Conservation (phyloP, 2,888 invertebrate genomes). For the Lypha dubia region DNA sequence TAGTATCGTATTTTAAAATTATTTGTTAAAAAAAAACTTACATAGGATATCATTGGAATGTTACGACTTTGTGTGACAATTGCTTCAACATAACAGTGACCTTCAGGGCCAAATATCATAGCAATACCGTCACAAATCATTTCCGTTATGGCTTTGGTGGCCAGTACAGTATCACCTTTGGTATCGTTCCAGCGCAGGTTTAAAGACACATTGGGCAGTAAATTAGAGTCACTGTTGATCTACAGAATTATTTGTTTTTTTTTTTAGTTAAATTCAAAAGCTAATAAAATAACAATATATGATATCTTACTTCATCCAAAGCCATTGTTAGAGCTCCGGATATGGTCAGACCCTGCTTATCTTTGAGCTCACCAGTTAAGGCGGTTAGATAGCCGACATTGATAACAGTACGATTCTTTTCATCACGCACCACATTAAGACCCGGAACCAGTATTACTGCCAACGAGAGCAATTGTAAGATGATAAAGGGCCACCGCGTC, state of each 20-base stretch:
- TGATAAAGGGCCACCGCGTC: conserved; percentile 85
- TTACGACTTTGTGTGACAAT: conserved; percentile 96
- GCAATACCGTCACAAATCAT: conserved; percentile 95
- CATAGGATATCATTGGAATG: conserved; percentile 98
- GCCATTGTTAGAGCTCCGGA: conserved; percentile 96
- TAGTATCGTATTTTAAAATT: neutral
- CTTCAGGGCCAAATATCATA: conserved; percentile 98
- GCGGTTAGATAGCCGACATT: conserved; percentile 94
- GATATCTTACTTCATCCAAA: conserved; percentile 88
- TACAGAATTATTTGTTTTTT: conserved; percentile 80
- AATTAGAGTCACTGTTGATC: conserved; percentile 88
- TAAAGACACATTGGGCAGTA: conserved; percentile 90
- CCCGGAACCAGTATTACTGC: conserved; percentile 85
- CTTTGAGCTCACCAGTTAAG: conserved; percentile 89
- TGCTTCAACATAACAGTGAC: conserved; percentile 96
- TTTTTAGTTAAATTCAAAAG: neutral
- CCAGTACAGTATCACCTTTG: conserved; percentile 91
- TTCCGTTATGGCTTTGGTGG: conserved; percentile 93
- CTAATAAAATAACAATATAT: neutral
- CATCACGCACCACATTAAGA: conserved; percentile 82
- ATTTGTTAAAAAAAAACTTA: conserved; percentile 85
- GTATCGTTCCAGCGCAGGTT: conserved; percentile 92
- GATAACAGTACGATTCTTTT: conserved; percentile 85
- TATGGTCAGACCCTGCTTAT: conserved; percentile 92
- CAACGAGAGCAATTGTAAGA: conserved; percentile 87